Conservation (phyloP, 2,113 vertebrate species). For the Salvelinus alpinus region DNA sequence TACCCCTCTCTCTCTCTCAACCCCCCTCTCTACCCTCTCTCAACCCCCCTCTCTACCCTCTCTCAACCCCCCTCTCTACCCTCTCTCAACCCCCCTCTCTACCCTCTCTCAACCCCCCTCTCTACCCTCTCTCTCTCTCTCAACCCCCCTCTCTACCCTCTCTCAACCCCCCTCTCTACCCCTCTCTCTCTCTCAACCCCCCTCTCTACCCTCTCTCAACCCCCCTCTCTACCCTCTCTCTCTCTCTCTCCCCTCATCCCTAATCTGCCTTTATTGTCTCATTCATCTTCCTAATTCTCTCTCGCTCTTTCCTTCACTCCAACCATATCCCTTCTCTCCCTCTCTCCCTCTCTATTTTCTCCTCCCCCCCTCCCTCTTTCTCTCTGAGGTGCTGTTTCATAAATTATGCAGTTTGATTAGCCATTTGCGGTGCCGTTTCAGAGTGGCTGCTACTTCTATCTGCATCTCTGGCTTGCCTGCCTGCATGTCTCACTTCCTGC, state of each 20-base stretch:
- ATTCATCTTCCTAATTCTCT: not conserved
- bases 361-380: not conserved
- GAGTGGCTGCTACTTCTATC: not conserved
- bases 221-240: not conserved
- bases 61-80: too few relatives aligned
- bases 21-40: too few relatives aligned
- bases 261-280: too few relatives aligned
- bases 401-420: conserved; percentile 34
- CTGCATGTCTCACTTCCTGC: not conserved
- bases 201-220: not conserved
- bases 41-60: too few relatives aligned
- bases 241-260: not conserved
- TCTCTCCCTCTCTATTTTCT: not conserved
- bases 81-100: too few relatives aligned
- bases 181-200: not conserved
- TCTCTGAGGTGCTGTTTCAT: conserved; percentile 11
- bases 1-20: too few relatives aligned
- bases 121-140: too few relatives aligned
- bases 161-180: too few relatives aligned
- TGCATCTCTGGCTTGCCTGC: not conserved
- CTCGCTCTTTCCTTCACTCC: not conserved
- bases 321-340: not conserved
- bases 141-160: too few relatives aligned
- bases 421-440: not conserved
- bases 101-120: too few relatives aligned